Base-by-base conservation (phyloP, 1,140 invertebrate species). In the Pomphorhynchus laevis region DNA sequence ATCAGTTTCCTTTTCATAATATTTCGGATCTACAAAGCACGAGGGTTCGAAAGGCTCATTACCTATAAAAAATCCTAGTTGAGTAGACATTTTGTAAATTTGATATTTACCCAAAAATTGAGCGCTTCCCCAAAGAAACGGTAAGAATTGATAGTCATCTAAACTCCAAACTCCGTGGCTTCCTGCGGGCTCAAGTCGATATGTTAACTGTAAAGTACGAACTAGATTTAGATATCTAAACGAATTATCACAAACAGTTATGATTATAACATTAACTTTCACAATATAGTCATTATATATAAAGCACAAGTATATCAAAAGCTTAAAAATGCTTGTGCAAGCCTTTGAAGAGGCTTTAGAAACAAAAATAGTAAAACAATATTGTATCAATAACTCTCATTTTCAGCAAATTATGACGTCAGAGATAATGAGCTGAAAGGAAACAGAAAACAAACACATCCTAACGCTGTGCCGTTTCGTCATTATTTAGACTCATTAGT, bases 171-270 rank as follows among this genome's bases (percentile, higher is more conserved):
- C 86, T 8, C 89, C 89, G 51, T 91, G 80, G 59, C 77, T 86
- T n/a, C 89, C 89, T 20, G 89, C 89, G 21, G 89, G 89, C 59
- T 98, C 89, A 77, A 98, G 89, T 51, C 75, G 66, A 55, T 95
- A 98, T 1, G 65, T 71, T 39, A 69, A 60, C 58, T 95, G 56
- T 31, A 98, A 57, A 51, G 69, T 71, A 39, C 84, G 62, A 14
- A 69, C 70, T 37, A 95, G 62, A 41, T 68, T 60, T 45, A 95
- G 51, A 57, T 98, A 98, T 44, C 74, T 75, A 22, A 18, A 12
- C 11, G 12, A 11, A 20, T 24, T 20, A 48, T 17, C 12, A 44
- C 20, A 3, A 45, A 4, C 16, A 20, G 9, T 32, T 33, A 43
- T 24, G 5, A 14, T 21, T 41, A 39, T 18, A 27, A 18, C 24